Evolutionary conservation across 2,113 vertebrate genomes (phyloP).

Genomic region (Mus pahari): DNA sequence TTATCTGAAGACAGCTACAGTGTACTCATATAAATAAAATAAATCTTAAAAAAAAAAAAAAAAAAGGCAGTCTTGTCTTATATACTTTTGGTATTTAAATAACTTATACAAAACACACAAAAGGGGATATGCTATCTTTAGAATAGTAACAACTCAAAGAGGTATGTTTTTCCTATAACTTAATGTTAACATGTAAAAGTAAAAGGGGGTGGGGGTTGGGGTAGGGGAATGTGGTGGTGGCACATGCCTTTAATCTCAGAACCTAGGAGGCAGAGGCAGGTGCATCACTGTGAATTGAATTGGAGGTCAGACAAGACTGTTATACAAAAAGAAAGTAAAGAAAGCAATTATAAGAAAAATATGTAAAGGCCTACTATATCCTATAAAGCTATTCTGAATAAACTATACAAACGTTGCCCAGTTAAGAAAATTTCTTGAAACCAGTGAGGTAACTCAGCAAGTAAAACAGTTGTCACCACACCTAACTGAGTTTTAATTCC

Average conservation of each 20-base stretch:
- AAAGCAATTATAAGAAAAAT: neutral
- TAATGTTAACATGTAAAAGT: neutral
- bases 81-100: constrained; percentile 25
- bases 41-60: no score
- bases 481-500: neutral
- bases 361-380: neutral
- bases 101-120: neutral
- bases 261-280: neutral
- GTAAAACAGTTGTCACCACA: neutral
- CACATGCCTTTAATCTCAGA: neutral
- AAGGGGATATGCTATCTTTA: neutral
- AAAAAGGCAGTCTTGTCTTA: neutral
- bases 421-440: neutral
- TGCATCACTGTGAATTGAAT: neutral
- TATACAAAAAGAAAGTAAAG: neutral
- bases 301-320: neutral
- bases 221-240: neutral
- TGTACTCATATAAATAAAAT: no score
- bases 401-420: neutral
- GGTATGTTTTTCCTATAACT: neutral
- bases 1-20: no score
- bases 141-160: constrained; percentile 29
- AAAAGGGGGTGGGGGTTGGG: no score
- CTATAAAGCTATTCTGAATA: neutral
- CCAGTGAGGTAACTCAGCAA: neutral